These are phyloP conservation scores for Sylvia atricapilla DNA, from an alignment of 2,113 vertebrate species.

Conservation along the genomic window DNA sequence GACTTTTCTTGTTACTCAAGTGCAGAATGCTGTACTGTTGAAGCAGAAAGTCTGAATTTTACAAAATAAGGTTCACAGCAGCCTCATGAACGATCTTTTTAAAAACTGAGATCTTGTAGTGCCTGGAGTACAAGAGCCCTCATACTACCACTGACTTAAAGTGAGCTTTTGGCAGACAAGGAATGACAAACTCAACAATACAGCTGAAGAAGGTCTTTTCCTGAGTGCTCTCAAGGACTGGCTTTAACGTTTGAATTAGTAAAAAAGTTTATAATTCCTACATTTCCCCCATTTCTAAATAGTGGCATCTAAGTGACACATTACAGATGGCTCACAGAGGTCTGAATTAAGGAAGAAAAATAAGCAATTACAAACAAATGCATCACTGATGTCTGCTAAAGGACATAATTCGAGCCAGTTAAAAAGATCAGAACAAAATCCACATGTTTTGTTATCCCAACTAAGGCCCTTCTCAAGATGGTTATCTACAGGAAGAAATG, in stretches of 20 bases:
- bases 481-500: conserved; percentile 42
- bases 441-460: not conserved
- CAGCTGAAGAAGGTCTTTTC: not conserved
- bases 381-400: not conserved
- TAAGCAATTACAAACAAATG: conserved; percentile 46
- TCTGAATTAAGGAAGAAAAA: conserved; percentile 40
- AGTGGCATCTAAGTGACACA: not conserved
- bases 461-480: conserved; percentile 9
- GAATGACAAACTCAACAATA: not conserved
- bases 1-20: not conserved
- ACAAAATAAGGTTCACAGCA: not conserved
- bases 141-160: not conserved
- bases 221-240: not conserved
- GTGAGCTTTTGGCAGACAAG: not conserved
- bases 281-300: not conserved
- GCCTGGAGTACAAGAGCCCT: not conserved
- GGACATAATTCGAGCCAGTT: conserved; percentile 34
- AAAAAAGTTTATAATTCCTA: not conserved
- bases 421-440: conserved; percentile 32
- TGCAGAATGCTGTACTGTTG: not conserved
- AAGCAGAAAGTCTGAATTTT: not conserved
- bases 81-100: not conserved
- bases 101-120: not conserved
- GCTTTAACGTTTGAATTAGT: not conserved
- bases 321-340: not conserved